Evolutionary conservation across 2,797 vertebrate species (phyloP), one percentile per base, ranked within the genome.

Genomic region (Myotis vivesi): DNA sequence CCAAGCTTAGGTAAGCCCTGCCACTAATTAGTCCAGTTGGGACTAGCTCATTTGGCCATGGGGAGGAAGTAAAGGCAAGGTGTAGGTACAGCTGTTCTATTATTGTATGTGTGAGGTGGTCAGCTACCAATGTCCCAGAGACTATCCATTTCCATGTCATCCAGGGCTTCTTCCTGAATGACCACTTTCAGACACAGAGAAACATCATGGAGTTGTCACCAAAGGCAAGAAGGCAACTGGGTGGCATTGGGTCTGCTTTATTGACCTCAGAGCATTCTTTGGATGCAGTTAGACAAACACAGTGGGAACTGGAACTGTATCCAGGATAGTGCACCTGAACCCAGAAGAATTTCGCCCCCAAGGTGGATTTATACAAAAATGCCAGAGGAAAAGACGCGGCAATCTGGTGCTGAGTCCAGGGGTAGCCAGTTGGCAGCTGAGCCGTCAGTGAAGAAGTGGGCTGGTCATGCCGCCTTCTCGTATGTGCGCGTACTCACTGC

Each of bases 401-500:
- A 83, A 25, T 77, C 46, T 1, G 36, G 84, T 94, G 68, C 73
- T 5, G 36, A 89, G 66, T 36, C 84, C 25, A 89, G 97, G 96
- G 95, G 87, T 12, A 4, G 96, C 84, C 66, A 51, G 64, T 8
- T 7, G 77, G 75, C 36, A 4, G 87, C 94, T 49, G 69, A 93
- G 69, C 77, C 25, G 95, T 82, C 76, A 6, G 19, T 81, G 89
- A 87, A 30, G 25, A 66, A 6, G 23, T 11, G 0, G 23, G 25
- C n/a, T 4, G 2, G 82, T 91, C 97, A 97, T 0, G 96, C 99
- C 96, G 98, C 99, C 96, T 98, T 99, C 96, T 98, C 98, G 0
- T 99, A 99, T 92, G 93, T 96, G 87, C 99, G 99, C 33, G 97
- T 98, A 96, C 97, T 98, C 75, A 99, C 97, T 0, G 98, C 97